Conservation (phyloP, 2,113 vertebrate genomes). For the Colaptes auratus region DNA sequence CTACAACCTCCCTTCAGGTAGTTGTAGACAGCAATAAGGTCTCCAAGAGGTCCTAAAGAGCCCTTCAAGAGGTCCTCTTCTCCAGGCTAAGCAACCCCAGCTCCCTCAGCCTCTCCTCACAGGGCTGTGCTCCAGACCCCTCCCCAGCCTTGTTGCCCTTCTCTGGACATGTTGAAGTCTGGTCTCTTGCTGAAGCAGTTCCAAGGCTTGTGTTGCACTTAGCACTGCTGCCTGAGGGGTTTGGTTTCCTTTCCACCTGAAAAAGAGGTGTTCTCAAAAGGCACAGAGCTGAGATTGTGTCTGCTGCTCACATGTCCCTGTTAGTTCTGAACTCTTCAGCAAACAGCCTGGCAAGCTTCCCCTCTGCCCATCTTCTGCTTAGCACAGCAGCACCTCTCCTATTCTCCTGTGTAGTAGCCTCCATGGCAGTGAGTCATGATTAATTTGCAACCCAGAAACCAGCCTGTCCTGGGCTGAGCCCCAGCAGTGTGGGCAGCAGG, state of each 20-base stretch:
- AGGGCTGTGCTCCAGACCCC: no score
- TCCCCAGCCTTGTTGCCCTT: no score
- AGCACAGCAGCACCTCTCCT: not conserved
- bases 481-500: no score
- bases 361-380: not conserved
- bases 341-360: not conserved
- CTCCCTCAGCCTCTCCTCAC: no score
- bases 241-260: not conserved
- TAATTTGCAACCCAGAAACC: no score
- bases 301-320: not conserved
- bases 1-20: no score
- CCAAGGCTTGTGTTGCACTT: not conserved
- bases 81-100: no score
- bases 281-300: accelerated
- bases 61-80: no score
- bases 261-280: no score
- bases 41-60: no score
- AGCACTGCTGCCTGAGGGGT: not conserved
- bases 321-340: not conserved
- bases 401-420: not conserved
- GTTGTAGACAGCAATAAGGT: no score
- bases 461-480: no score
- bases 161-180: not conserved
- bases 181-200: not conserved
- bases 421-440: not conserved